Conservation (phyloP, 2,888 invertebrate genomes). For the Notodonta dromedarius region DNA sequence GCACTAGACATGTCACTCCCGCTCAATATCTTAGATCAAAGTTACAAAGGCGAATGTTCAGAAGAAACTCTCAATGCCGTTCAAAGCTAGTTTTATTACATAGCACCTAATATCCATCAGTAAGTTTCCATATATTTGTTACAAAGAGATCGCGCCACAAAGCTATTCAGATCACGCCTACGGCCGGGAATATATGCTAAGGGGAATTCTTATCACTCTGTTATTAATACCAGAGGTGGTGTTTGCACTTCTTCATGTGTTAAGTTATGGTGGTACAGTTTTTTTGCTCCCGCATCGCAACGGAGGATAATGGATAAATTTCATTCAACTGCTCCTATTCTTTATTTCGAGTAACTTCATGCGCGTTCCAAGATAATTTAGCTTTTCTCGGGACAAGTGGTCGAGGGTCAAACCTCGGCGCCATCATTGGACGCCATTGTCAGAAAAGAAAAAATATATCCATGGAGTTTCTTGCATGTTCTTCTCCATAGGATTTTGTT, state of each 20-base stretch:
- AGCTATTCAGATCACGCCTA: constrained; percentile 48
- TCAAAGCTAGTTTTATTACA: constrained; percentile 14
- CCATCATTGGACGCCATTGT: no score
- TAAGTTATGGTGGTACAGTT: neutral
- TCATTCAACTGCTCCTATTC: no score
- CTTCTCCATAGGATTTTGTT: no score
- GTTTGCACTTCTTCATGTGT: constrained; percentile 9
- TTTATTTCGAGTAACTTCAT: no score
- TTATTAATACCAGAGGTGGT: constrained; percentile 28
- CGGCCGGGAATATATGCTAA: constrained; percentile 36
- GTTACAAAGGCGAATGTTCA: neutral
- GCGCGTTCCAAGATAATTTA: no score
- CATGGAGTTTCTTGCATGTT: no score
- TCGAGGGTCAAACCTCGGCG: no score
- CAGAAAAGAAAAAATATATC: no score
- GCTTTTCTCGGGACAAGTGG: no score
- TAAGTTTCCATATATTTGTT: constrained; percentile 24
- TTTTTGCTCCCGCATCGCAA: no score
- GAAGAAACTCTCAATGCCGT: constrained; percentile 6
- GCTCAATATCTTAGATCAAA: neutral
- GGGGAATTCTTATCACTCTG: constrained; percentile 28
- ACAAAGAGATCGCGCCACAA: constrained; percentile 25
- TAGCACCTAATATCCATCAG: constrained; percentile 26
- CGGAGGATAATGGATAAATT: no score
- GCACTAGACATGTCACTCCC: neutral